phyloP scores from a whole-genome alignment of 2,888 invertebrate species.

The Hesperia comma region DNA sequence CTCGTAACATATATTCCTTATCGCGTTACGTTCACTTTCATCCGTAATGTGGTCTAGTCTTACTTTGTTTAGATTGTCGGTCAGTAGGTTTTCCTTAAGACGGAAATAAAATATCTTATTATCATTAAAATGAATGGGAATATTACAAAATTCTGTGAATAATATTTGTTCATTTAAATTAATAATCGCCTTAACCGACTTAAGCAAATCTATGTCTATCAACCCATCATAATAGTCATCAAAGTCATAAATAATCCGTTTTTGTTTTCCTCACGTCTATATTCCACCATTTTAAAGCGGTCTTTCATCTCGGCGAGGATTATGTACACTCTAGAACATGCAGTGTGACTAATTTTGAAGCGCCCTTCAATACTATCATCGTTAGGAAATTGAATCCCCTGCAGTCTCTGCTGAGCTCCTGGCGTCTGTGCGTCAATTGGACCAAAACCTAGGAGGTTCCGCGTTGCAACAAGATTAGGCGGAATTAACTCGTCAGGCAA shows the following conservation, averaged over 20 bases:
- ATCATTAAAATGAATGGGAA: not conserved
- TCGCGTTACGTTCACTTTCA: not conserved
- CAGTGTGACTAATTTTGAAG: not conserved
- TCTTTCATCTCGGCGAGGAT: constrained; percentile 5
- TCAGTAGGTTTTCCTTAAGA: not conserved
- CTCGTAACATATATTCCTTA: not conserved
- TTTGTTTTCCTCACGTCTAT: not conserved
- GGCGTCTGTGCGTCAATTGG: not conserved
- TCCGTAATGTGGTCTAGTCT: not conserved
- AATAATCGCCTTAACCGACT: not conserved
- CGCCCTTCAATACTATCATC: constrained; percentile 1
- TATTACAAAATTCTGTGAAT: not conserved
- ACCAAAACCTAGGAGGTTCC: not conserved
- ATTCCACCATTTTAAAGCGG: constrained; percentile 4
- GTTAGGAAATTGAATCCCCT: not conserved
- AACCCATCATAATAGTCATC: not conserved
- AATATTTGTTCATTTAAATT: not conserved
- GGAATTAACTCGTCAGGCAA: not conserved
- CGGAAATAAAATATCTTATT: not conserved
- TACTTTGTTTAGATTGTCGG: not conserved
- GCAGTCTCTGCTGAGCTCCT: not conserved
- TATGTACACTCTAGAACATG: not conserved
- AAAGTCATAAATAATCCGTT: not conserved
- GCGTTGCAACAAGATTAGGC: not conserved
- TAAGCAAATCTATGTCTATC: not conserved